phyloP scores from a whole-genome alignment of 64 coral and sea anemone genomes.

The Stichodactyla helianthus region DNA sequence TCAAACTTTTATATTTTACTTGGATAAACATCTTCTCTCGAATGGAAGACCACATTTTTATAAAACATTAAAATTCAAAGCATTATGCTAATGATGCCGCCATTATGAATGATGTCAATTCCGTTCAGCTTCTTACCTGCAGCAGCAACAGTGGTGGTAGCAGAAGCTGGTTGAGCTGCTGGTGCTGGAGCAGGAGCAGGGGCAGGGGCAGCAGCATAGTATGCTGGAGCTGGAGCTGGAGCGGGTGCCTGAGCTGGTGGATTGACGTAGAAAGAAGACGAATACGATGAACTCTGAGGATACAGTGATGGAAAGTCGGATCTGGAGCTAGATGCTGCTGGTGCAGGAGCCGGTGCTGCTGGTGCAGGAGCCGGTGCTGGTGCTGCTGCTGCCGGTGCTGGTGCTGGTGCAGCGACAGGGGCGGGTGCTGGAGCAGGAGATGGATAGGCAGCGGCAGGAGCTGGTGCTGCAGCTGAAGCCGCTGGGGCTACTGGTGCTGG shows the following conservation, averaged over 20 bases:
- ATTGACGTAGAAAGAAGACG: not conserved
- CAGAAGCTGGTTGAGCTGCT: conserved; percentile 40
- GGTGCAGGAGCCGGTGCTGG: conserved; percentile 28
- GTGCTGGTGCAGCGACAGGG: conserved; percentile 23
- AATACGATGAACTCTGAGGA: not conserved
- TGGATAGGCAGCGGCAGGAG: conserved; percentile 18
- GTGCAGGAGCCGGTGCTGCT: conserved; percentile 9
- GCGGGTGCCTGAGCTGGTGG: conserved; percentile 25
- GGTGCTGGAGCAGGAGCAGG: conserved; percentile 23
- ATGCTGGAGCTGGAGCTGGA: conserved; percentile 22
- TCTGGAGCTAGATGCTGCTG: not conserved
- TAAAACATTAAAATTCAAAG: no score
- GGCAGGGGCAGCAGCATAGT: not conserved
- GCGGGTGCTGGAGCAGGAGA: conserved; percentile 38
- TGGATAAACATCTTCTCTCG: no score
- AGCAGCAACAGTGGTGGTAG: conserved; percentile 63
- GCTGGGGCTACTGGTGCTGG: conserved; percentile 15
- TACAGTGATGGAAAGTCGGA: conserved; percentile 13
- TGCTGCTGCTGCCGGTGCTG: conserved; percentile 8
- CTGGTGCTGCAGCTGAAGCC: conserved; percentile 15
- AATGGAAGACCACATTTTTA: no score
- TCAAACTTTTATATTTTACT: no score
- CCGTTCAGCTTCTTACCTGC: conserved; percentile 44
- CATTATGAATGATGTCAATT: no score
- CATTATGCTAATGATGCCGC: no score